phyloP scores from a whole-genome alignment of 53 echinoderm and acorn worm species.

The Mesocentrotus franciscanus region DNA sequence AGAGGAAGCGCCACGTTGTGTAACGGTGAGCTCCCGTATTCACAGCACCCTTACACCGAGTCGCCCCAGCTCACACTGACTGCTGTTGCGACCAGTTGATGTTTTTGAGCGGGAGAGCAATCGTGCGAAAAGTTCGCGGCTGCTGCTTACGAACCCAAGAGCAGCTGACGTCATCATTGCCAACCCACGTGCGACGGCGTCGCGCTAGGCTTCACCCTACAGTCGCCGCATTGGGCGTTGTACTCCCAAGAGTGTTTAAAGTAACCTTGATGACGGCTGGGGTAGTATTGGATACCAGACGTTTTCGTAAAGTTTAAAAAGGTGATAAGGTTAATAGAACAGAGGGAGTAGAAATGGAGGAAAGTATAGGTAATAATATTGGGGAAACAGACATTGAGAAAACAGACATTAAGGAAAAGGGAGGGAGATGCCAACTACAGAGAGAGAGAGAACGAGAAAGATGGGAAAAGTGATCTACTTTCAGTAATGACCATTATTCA shows the following conservation, averaged over 20 bases:
- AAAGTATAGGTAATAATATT: too few relatives aligned
- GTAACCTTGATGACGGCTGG: background rate
- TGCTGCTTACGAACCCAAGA: conserved; percentile 48
- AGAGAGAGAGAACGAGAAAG: too few relatives aligned
- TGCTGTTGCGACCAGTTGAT: background rate
- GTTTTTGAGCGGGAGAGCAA: conserved; percentile 24
- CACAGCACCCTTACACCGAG: background rate
- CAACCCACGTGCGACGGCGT: conserved; percentile 57
- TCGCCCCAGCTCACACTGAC: background rate
- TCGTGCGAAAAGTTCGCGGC: conserved; percentile 64
- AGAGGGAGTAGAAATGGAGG: too few relatives aligned
- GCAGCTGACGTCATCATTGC: conserved; percentile 57
- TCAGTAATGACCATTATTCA: too few relatives aligned
- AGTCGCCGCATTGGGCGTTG: background rate
- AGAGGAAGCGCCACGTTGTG: conserved; percentile 1
- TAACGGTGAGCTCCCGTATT: background rate
- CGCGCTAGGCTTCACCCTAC: conserved; percentile 27
- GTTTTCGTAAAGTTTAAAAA: background rate
- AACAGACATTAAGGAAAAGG: too few relatives aligned
- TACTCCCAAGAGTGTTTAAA: conserved; percentile 16
- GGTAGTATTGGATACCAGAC: conserved; percentile 6
- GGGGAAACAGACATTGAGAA: too few relatives aligned
- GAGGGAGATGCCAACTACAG: too few relatives aligned
- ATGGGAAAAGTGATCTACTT: too few relatives aligned
- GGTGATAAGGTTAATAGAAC: too few relatives aligned